A percentile compares a stretch with the other conserved stretches of the same genome.
Evolutionary conservation across 2,113 vertebrate species (phyloP).

Genomic region (Pycnonotus jocosus): DNA sequence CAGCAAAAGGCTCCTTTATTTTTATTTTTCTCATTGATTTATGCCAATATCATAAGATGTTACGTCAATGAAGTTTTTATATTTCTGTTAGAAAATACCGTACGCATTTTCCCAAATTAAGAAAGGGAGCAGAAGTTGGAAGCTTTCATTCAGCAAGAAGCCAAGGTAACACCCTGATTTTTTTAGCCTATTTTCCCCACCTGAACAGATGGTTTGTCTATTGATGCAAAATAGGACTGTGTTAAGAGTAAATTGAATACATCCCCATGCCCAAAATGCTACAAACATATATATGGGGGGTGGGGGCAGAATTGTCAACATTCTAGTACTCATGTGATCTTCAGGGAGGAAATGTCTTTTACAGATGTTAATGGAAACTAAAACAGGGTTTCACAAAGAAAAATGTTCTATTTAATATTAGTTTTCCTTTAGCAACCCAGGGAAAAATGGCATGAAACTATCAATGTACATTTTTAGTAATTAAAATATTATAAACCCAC

Average conservation of each 20-base stretch:
- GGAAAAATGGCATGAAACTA: not conserved
- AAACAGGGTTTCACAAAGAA: not conserved
- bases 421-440: not conserved
- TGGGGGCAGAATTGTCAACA: not conserved
- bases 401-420: not conserved
- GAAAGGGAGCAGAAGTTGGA: not conserved
- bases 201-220: not conserved
- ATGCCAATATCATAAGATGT: not conserved
- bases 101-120: not conserved
- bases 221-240: not conserved
- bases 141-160: not conserved
- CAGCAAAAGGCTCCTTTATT: rapidly evolving
- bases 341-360: not conserved
- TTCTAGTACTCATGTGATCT: not conserved
- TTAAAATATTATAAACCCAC: not conserved
- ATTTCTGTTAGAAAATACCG: not conserved
- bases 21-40: not conserved
- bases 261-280: not conserved
- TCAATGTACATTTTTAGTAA: not conserved
- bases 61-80: not conserved
- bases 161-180: not conserved
- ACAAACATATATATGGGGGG: rapidly evolving
- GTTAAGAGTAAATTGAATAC: not conserved
- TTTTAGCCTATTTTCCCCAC: not conserved
- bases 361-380: not conserved